These are phyloP conservation scores for Salmo trutta DNA, from an alignment of 2,797 vertebrate genomes.

Conservation along the genomic window DNA sequence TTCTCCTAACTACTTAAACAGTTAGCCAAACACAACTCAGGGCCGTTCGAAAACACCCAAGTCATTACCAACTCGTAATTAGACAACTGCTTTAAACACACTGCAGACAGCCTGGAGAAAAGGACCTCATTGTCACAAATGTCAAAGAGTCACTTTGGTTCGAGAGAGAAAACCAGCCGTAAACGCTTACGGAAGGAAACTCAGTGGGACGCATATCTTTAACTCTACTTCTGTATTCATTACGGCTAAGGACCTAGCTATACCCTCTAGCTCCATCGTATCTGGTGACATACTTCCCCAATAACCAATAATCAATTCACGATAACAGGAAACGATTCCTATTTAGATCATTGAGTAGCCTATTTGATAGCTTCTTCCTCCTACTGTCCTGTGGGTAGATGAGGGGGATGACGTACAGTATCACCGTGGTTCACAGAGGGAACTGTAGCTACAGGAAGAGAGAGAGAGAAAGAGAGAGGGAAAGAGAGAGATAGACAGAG, in stretches of 20 bases:
- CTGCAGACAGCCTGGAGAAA: slow-evolving; percentile 55
- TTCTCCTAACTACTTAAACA: slow-evolving; percentile 62
- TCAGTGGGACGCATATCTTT: slow-evolving; percentile 52
- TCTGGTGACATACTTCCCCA: slow-evolving; percentile 62
- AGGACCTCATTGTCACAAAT: slow-evolving; percentile 57
- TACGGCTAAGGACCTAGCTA: slow-evolving; percentile 46
- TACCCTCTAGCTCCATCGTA: slow-evolving; percentile 44
- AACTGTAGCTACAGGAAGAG: slow-evolving; percentile 53
- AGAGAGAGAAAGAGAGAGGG: slow-evolving; percentile 57
- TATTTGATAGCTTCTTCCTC: slow-evolving; percentile 25
- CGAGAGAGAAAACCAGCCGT: slow-evolving; percentile 22
- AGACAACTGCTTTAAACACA: slow-evolving; percentile 65
- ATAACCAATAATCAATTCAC: slow-evolving; percentile 58
- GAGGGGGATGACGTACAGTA: slow-evolving; percentile 69
- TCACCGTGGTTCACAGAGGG: slow-evolving; percentile 69
- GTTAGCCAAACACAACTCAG: slow-evolving; percentile 71
- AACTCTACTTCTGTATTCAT: slow-evolving; percentile 58
- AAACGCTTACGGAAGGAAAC: slow-evolving; percentile 38
- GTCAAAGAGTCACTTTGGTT: slow-evolving; percentile 58
- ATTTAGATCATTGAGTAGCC: slow-evolving; percentile 13
- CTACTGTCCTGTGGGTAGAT: slow-evolving; percentile 47
- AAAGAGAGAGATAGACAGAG: slow-evolving; percentile 45
- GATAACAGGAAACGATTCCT: slow-evolving; percentile 44
- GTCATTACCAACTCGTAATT: slow-evolving; percentile 74
- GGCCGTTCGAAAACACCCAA: slow-evolving; percentile 66